These are phyloP conservation scores for Colletes latitarsis DNA, from an alignment of 1,140 invertebrate species.

Conservation along the genomic window DNA sequence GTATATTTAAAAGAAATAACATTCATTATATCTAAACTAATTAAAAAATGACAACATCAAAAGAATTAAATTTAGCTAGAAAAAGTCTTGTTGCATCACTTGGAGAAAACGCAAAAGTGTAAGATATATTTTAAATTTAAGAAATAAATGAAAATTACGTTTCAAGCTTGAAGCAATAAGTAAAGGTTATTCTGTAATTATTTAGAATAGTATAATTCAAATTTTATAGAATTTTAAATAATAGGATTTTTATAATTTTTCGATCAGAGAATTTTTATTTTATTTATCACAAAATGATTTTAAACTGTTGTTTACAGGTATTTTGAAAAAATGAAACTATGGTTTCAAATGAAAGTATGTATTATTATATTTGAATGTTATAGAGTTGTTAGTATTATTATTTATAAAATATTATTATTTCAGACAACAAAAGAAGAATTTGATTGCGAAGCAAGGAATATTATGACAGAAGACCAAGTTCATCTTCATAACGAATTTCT, in stretches of 20 bases:
- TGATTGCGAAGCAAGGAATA: constrained; percentile 87
- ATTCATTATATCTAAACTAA: neutral
- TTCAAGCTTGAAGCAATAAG: neutral
- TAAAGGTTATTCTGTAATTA: neutral
- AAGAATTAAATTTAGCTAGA: constrained; percentile 81
- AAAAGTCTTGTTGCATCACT: constrained; percentile 84
- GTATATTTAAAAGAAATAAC: neutral
- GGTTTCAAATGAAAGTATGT: constrained; percentile 86
- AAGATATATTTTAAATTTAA: constrained; percentile 50
- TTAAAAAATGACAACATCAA: constrained; percentile 74
- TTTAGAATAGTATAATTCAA: neutral
- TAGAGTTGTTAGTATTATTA: neutral
- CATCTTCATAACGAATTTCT: constrained; percentile 93
- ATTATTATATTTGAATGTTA: neutral
- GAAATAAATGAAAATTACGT: neutral
- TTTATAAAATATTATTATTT: constrained; percentile 44
- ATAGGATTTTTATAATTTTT: neutral
- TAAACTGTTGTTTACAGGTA: constrained; percentile 79
- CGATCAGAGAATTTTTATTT: too few relatives aligned
- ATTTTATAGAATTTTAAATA: constrained; percentile 7
- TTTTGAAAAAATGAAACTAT: constrained; percentile 86
- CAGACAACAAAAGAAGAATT: constrained; percentile 90
- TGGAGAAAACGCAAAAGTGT: constrained; percentile 84
- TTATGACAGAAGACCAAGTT: constrained; percentile 86
- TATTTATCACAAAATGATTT: neutral